Evolutionary conservation across 2,797 vertebrate genomes (phyloP).

Genomic region (Anguilla megastoma): DNA sequence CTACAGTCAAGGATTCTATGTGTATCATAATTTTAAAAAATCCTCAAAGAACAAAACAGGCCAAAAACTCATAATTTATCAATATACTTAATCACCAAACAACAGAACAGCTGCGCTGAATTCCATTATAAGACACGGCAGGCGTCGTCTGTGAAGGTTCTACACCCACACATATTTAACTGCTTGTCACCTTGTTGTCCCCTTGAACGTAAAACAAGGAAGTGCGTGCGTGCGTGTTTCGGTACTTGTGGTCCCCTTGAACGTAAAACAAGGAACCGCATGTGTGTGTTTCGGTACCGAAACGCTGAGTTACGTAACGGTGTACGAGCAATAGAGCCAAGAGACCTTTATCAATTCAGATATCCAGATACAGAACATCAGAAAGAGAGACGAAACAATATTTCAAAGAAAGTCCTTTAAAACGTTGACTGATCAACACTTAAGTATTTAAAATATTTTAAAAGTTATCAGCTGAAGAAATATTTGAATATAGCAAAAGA

Average conservation of each 20-base stretch:
- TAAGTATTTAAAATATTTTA: no score
- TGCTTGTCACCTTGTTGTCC: not conserved
- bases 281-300: not conserved
- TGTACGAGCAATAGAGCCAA: not conserved
- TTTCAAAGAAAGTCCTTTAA: no score
- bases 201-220: not conserved
- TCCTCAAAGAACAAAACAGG: not conserved
- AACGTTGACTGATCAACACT: no score
- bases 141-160: not conserved
- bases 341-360: not conserved
- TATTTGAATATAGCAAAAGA: not conserved
- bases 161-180: not conserved
- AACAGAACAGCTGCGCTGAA: not conserved
- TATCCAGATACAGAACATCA: not conserved
- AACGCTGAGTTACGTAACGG: not conserved
- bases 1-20: not conserved
- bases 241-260: no score
- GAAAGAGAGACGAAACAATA: not conserved
- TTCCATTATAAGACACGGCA: not conserved
- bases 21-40: not conserved
- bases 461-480: not conserved
- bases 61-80: not conserved
- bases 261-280: no score
- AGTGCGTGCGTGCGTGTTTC: not conserved
- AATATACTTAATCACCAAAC: not conserved